These are phyloP conservation scores for Misgurnus mizolepis DNA, from an alignment of 2,113 vertebrate genomes.

Conservation along the genomic window DNA sequence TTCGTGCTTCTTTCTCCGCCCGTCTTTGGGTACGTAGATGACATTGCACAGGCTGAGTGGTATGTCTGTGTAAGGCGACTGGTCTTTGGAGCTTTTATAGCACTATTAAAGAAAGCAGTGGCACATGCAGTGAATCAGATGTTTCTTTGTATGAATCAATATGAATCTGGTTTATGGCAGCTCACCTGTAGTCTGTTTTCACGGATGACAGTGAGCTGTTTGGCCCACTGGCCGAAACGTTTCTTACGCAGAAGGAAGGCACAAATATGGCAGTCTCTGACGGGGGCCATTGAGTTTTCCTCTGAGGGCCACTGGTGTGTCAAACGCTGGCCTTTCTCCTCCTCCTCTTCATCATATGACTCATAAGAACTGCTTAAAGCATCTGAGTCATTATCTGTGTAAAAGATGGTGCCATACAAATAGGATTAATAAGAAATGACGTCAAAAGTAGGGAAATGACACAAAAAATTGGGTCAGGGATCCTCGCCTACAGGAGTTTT, in stretches of 20 bases:
- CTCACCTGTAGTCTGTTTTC: constrained; percentile 91
- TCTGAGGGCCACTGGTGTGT: constrained; percentile 87
- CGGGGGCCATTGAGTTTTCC: constrained; percentile 85
- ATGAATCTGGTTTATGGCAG: background rate
- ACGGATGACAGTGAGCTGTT: constrained; percentile 91
- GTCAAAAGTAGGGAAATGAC: background rate
- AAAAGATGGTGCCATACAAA: background rate
- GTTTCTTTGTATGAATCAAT: background rate
- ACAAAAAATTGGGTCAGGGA: background rate
- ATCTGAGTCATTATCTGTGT: constrained; percentile 94
- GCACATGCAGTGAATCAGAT: background rate
- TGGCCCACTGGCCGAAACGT: constrained; percentile 96
- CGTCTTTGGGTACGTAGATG: constrained; percentile 91
- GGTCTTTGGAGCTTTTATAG: constrained; percentile 97
- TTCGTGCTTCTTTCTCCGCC: constrained; percentile 93
- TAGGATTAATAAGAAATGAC: background rate
- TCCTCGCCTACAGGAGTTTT: constrained; percentile 84
- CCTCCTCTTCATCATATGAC: constrained; percentile 96
- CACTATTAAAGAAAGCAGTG: constrained; percentile 75
- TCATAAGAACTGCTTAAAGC: constrained; percentile 97
- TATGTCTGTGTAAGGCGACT: constrained; percentile 84
- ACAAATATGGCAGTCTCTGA: constrained; percentile 90
- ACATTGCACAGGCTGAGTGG: constrained; percentile 82
- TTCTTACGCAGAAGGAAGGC: constrained; percentile 96
- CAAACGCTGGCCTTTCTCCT: constrained; percentile 84